phyloP scores from a whole-genome alignment of 2,113 vertebrate species.

The Kryptolebias marmoratus region DNA sequence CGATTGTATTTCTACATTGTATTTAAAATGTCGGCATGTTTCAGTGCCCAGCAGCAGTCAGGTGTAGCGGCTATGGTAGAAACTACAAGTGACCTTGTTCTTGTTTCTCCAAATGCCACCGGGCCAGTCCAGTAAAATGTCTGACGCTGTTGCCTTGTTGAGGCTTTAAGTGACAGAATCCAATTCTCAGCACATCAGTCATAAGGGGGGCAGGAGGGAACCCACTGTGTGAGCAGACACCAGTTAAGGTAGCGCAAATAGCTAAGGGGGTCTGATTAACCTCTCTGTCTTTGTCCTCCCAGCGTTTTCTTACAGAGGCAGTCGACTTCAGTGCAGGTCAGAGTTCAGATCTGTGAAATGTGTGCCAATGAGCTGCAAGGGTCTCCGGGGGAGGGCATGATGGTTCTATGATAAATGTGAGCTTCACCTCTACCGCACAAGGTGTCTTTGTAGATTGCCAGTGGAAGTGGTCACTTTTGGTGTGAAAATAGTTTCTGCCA shows the following conservation, averaged over 20 bases:
- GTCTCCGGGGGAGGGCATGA: conserved; percentile 31
- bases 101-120: conserved; percentile 42
- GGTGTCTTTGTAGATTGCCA: background rate
- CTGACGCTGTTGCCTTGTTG: conserved; percentile 38
- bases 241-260: conserved; percentile 53
- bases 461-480: background rate
- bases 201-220: conserved; percentile 46
- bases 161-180: conserved; percentile 67
- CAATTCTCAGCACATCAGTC: conserved; percentile 73
- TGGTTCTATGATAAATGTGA: conserved; percentile 14
- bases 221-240: background rate
- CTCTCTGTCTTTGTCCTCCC: conserved; percentile 20
- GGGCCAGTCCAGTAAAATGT: conserved; percentile 35
- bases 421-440: background rate
- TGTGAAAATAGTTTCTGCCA: background rate
- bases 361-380: conserved; percentile 40
- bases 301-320: conserved; percentile 17
- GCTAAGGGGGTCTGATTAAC: conserved; percentile 22
- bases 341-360: conserved; percentile 53
- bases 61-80: conserved; percentile 10
- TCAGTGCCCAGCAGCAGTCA: conserved; percentile 26
- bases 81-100: conserved; percentile 64
- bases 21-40: conserved; percentile 6
- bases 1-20: too few relatives aligned
- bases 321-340: conserved; percentile 38